Evolutionary conservation across 2,888 invertebrate genomes (phyloP), one percentile per base, ranked within the genome.

Genomic region (Koerneria pararmatus): DNA sequence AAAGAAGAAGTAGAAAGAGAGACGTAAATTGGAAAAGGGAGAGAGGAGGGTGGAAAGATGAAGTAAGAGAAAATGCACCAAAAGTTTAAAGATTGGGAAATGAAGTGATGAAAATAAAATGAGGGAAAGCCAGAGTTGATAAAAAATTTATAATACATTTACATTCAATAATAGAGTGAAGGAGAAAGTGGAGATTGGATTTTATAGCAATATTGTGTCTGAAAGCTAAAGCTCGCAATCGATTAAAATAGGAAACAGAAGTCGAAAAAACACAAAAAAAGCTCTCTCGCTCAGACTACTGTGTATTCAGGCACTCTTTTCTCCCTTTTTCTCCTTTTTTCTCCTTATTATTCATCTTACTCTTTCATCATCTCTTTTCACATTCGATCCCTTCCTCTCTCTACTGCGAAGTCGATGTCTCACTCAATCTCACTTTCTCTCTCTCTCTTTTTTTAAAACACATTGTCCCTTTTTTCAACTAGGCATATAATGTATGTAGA

Each of bases 301-400:
- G 68, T 68, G 41, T 41, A 51, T 29, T 61, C 57, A 8, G 64
- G n/a, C n/a, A n/a, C n/a, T n/a, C n/a, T n/a, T n/a, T n/a, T n/a
- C n/a, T n/a, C n/a, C n/a, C n/a, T n/a, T n/a, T n/a, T n/a, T n/a
- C n/a, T n/a, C n/a, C n/a, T n/a, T n/a, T n/a, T n/a, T n/a, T n/a
- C n/a, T n/a, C n/a, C n/a, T n/a, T n/a, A n/a, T n/a, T n/a, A n/a
- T n/a, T n/a, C n/a, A n/a, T n/a, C n/a, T n/a, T n/a, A n/a, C n/a
- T n/a, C n/a, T n/a, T n/a, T n/a, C n/a, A n/a, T n/a, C n/a, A n/a
- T n/a, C n/a, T n/a, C n/a, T n/a, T n/a, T n/a, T n/a, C n/a, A n/a
- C n/a, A n/a, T n/a, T n/a, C n/a, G n/a, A n/a, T n/a, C n/a, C n/a
- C n/a, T n/a, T n/a, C n/a, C n/a, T n/a, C n/a, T n/a, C n/a, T n/a